Evolutionary conservation across 2,797 vertebrate genomes (phyloP).

Genomic region (Chelonia mydas): DNA sequence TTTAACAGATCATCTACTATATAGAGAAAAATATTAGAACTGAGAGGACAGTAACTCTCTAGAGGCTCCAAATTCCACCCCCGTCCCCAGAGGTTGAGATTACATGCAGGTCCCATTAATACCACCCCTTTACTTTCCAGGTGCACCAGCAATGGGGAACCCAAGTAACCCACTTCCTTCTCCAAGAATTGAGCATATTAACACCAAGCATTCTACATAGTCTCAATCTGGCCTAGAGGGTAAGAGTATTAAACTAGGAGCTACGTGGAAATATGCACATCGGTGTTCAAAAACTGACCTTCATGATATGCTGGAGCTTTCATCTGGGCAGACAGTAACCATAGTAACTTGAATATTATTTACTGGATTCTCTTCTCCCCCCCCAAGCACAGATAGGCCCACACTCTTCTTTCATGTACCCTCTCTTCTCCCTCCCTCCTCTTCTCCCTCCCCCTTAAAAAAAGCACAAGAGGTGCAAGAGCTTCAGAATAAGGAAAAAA

Average conservation of each 20-base stretch:
- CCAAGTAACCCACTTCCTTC: neutral
- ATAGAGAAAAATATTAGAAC: neutral
- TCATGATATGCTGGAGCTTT: neutral
- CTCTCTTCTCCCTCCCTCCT: no score
- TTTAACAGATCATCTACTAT: neutral
- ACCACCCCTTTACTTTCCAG: slow-evolving; percentile 31
- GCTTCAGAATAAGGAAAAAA: neutral
- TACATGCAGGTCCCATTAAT: neutral
- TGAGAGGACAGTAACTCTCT: slow-evolving; percentile 45
- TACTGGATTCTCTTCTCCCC: neutral
- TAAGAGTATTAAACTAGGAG: neutral
- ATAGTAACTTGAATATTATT: neutral
- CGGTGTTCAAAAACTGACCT: neutral
- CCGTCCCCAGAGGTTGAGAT: neutral
- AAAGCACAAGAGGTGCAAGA: neutral
- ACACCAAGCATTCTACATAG: slow-evolving; percentile 33
- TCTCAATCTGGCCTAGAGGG: neutral
- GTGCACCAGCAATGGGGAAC: slow-evolving; percentile 14
- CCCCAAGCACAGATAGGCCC: no score
- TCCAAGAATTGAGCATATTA: slow-evolving; percentile 25
- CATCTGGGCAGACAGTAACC: neutral
- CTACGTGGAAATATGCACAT: neutral
- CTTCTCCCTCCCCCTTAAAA: neutral
- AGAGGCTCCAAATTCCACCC: neutral
- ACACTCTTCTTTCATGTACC: no score